Evolutionary conservation across 2,888 invertebrate genomes (phyloP), one percentile per base, ranked within the genome.

Genomic region (Caenorhabditis doughertyi): DNA sequence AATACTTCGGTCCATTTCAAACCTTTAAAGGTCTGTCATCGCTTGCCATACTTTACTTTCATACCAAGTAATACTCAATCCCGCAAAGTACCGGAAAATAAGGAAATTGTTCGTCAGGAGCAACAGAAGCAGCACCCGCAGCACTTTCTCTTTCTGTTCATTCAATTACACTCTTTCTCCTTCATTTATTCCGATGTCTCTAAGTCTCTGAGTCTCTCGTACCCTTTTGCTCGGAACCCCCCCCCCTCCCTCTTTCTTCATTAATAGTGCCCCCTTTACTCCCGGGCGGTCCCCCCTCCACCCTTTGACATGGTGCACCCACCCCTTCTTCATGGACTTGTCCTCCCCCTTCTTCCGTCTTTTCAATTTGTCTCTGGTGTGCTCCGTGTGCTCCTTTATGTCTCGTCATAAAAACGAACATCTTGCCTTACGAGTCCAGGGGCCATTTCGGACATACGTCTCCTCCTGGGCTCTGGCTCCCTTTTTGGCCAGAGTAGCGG

Each of bases 331-430:
- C 39, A 39, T 39, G 39, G 39, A 39, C 39, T 39, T 39, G 13
- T 39, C 39, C 9, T 39, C 39, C 39, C 39, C 16, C 16, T 16
- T 39, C 39, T 2, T 39, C 39, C 39, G 5, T 49, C 49, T 16
- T 49, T 49, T 23, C 23, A 18, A 5, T 7, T 7, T 11, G 11
- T 21, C 32, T 67, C 67, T 27, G 49, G 47, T 49, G 70, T 55
- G 70, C 56, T 49, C 58, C 35, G n/a, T 23, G 44, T 23, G 49
- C 56, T 67, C 32, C 67, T 16, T 51, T 35, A 25, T 68, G 55
- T 55, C 49, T 72, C 39, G 71, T 60, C 71, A 60, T 72, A 72
- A 72, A 72, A 72, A 47, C 68, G 68, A 68, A 68, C 68, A 55
- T 55, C 18, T 7, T 47, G 44, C 18, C 35, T 47, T 47, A 7